Percentiles rank a stretch among this genome's conserved stretches.
phyloP scores from a whole-genome alignment of 2,113 vertebrate genomes.

The Microtus montanus region DNA sequence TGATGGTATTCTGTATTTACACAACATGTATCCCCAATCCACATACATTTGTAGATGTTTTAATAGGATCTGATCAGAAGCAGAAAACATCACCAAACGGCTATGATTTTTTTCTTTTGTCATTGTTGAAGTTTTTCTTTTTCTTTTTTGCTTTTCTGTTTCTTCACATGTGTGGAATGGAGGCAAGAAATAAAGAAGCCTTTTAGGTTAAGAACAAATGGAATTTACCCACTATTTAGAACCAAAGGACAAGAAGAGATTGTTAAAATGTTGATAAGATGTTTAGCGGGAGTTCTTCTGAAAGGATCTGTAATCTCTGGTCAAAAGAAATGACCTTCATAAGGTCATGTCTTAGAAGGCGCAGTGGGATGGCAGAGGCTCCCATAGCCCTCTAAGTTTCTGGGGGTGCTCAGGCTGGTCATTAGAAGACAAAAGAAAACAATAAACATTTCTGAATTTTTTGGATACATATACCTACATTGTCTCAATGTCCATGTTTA shows the following conservation, averaged over 20 bases:
- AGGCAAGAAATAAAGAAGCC: neutral
- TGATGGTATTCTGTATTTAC: neutral
- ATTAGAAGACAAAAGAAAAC: neutral
- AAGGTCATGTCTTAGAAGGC: neutral
- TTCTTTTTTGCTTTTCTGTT: neutral
- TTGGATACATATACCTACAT: neutral
- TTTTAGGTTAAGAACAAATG: neutral
- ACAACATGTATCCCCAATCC: neutral
- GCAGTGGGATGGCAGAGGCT: rapidly evolving
- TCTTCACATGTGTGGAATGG: neutral
- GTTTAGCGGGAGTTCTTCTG: neutral
- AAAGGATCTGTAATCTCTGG: neutral
- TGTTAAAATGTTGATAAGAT: neutral
- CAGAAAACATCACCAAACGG: neutral
- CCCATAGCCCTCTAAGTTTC: neutral
- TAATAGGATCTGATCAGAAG: neutral
- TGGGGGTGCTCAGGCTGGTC: neutral
- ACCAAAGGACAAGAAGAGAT: neutral
- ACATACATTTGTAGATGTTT: neutral
- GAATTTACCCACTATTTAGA: neutral
- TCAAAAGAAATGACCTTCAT: neutral
- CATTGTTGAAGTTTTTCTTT: neutral
- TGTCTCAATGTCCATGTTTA: neutral
- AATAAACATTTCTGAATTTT: neutral
- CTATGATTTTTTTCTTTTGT: neutral